phyloP scores from a whole-genome alignment of 2,888 invertebrate genomes.

The Caenorhabditis doughertyi region DNA sequence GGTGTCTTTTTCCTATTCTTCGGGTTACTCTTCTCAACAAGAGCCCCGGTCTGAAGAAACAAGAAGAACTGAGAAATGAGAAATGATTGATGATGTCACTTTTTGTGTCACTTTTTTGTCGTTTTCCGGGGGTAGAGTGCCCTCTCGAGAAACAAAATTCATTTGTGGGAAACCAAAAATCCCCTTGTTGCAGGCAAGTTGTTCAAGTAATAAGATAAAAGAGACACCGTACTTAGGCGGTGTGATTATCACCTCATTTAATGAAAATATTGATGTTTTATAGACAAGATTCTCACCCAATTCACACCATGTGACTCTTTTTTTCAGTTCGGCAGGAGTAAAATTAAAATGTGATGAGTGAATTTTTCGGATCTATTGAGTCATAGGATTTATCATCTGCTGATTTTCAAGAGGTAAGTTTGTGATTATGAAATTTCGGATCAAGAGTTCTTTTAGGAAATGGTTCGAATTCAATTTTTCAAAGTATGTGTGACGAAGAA shows the following conservation, averaged over 20 bases:
- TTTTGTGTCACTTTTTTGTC: constrained; percentile 36
- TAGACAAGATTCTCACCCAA: constrained; percentile 14
- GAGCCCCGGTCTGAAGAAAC: constrained; percentile 3
- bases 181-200: not conserved
- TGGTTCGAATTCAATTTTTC: too few relatives aligned
- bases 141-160: constrained; percentile 21
- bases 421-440: not conserved
- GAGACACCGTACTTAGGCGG: not conserved
- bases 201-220: not conserved
- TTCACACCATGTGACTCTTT: constrained; percentile 35
- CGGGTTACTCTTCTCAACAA: not conserved
- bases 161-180: not conserved
- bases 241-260: constrained; percentile 22
- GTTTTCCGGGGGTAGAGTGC: constrained; percentile 3
- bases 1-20: constrained; percentile 8
- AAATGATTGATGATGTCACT: constrained; percentile 63
- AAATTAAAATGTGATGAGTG: constrained; percentile 1
- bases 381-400: too few relatives aligned
- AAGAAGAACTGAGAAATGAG: constrained; percentile 56
- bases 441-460: not conserved
- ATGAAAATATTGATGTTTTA: not conserved
- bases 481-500: too few relatives aligned
- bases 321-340: constrained; percentile 6
- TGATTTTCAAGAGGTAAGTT: too few relatives aligned
- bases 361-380: not conserved